Base-by-base conservation (phyloP, 2,888 invertebrate genomes). In the Phengaris arion region DNA sequence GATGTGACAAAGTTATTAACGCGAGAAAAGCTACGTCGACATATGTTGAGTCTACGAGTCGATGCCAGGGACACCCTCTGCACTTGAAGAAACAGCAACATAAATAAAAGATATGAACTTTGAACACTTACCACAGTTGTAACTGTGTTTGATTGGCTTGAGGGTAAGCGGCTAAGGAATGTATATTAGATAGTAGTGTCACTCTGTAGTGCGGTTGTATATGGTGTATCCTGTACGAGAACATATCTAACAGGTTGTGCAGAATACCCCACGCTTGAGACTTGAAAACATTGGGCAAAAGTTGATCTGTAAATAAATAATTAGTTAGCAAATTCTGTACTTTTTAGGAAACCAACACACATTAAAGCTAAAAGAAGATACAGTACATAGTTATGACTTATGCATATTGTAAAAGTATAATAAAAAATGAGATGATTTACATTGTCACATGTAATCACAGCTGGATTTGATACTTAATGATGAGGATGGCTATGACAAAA, bases 231-330 rank as follows among this genome's bases (percentile, higher is more conserved):
- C 99, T 95, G 87, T 98, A 98, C 78, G 98, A 98, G 87, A 99
- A 98, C 98, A 99, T 99, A 89, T 99, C 99, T 83, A 99, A 88
- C 57, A 99, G 91, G 0, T 98, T 98, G 86, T 99, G 98, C n/a
- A 99, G 94, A 76, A 98, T 98, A 45, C 98, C 98, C 98, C 98
- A 98, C 0, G 98, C 98, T 82, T 98, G 98, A 13, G 97, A 96
- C 87, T 98, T 98, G 85, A 98, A 98, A 59, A 98, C 98, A 48
- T 96, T 97, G 0, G 99, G 98, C 79, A 99, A 89, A 68, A 99
- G 89, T 89, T 98, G 98, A 85, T 96, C 97, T 97, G 86, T 2
- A 78, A 84, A 80, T 5, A 48, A 48, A 48, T 35, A 35, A 35
- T 35, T 35, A 4, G 35, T 7, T 6, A 48, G 7, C 48, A 6